Evolutionary conservation across 2,113 vertebrate genomes (phyloP).

Genomic region (Pollachius pollachius): DNA sequence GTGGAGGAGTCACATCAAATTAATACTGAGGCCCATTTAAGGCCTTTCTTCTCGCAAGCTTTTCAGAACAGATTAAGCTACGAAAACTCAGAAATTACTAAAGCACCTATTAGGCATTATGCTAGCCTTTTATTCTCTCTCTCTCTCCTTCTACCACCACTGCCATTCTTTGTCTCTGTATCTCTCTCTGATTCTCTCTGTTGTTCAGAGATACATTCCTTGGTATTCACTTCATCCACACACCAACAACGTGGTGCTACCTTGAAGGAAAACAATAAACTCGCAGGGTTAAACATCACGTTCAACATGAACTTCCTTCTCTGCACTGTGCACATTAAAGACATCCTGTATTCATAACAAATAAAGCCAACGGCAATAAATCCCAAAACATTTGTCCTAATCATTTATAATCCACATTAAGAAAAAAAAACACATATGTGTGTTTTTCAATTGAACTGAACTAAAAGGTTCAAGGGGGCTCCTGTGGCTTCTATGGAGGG

Average conservation of each 20-base stretch:
- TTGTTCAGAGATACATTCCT: constrained; percentile 52
- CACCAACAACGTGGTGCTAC: constrained; percentile 40
- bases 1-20: constrained; percentile 99
- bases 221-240: constrained; percentile 49
- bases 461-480: no score
- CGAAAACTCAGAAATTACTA: constrained; percentile 98
- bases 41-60: constrained; percentile 94
- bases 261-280: constrained; percentile 43
- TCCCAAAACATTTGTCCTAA: not conserved
- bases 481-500: no score
- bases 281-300: constrained; percentile 5
- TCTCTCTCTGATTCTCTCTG: constrained; percentile 30
- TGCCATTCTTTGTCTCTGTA: not conserved
- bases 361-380: not conserved
- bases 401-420: no score
- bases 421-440: no score
- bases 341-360: not conserved
- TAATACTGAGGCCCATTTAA: constrained; percentile 98
- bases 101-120: constrained; percentile 91
- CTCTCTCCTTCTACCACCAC: constrained; percentile 29
- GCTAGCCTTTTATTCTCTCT: constrained; percentile 62
- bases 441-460: no score
- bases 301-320: constrained; percentile 28
- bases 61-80: constrained; percentile 99
- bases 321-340: constrained; percentile 1